A percentile compares a stretch with the other conserved stretches of the same genome.
phyloP scores from a whole-genome alignment of 2,888 invertebrate species.

The Campopleginae sp. region DNA sequence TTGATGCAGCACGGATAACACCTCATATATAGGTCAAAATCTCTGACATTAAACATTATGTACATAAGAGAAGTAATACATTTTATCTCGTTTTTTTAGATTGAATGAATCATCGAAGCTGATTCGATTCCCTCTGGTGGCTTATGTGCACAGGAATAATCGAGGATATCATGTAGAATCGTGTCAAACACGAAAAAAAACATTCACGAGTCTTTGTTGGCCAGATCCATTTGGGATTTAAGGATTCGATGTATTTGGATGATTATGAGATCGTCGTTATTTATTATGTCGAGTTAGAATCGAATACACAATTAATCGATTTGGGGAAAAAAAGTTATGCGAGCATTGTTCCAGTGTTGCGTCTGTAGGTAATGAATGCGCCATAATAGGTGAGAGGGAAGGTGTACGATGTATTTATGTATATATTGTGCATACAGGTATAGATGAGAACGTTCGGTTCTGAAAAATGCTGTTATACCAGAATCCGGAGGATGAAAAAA shows the following conservation, averaged over 20 bases:
- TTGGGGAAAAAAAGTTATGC: slow-evolving; percentile 25
- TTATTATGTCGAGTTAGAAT: slow-evolving; percentile 13
- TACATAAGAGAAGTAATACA: slow-evolving; percentile 14
- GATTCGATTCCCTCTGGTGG: slow-evolving; percentile 18
- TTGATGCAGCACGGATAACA: slow-evolving; percentile 42
- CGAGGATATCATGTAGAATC: slow-evolving; percentile 9
- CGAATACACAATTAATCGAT: neutral
- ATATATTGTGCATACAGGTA: slow-evolving; percentile 15
- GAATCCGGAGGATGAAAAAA: neutral
- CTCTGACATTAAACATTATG: neutral
- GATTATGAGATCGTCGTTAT: slow-evolving; percentile 4
- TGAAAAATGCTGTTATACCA: slow-evolving; percentile 23
- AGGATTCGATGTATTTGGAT: neutral
- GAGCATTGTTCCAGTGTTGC: slow-evolving; percentile 55
- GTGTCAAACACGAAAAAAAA: slow-evolving; percentile 11
- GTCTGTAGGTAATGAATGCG: slow-evolving; percentile 59
- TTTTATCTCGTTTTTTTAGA: slow-evolving; percentile 34
- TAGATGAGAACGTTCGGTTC: slow-evolving; percentile 12
- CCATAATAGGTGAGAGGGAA: slow-evolving; percentile 66
- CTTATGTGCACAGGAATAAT: slow-evolving; percentile 15
- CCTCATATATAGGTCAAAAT: slow-evolving; percentile 58
- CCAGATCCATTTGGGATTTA: neutral
- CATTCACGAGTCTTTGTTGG: neutral
- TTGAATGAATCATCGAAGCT: slow-evolving; percentile 48
- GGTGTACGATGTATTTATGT: slow-evolving; percentile 39